Percentiles rank a stretch among this genome's conserved stretches.
Evolutionary conservation across 2,888 invertebrate species (phyloP).

Genomic region (Parnassius glacialis): DNA sequence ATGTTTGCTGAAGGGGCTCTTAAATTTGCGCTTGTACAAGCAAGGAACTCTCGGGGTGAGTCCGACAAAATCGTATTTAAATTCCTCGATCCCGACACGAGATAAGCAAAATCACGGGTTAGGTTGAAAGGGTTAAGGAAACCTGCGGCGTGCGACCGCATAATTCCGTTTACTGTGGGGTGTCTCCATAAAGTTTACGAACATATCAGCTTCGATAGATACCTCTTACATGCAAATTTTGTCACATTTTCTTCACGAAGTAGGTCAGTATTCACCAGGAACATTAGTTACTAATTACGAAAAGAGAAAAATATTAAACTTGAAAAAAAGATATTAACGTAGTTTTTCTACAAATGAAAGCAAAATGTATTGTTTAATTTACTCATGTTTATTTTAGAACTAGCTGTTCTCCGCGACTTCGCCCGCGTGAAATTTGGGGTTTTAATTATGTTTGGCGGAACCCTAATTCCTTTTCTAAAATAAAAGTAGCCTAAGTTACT

Average conservation of each 20-base stretch:
- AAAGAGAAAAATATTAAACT: background rate
- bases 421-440: too few species aligned
- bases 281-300: background rate
- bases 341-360: too few species aligned
- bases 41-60: slow-evolving; percentile 56
- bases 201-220: slow-evolving; percentile 36
- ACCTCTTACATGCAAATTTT: slow-evolving; percentile 34
- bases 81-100: slow-evolving; percentile 68
- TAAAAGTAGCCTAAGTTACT: too few species aligned
- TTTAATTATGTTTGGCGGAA: too few species aligned
- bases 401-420: too few species aligned
- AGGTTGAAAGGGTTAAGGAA: slow-evolving; percentile 74
- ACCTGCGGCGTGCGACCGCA: slow-evolving; percentile 74
- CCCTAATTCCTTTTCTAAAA: too few species aligned
- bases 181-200: slow-evolving; percentile 42
- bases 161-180: slow-evolving; percentile 64
- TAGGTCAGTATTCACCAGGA: background rate
- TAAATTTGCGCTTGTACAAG: slow-evolving; percentile 60
- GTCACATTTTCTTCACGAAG: slow-evolving; percentile 27
- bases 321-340: background rate
- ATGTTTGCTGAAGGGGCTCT: slow-evolving; percentile 47
- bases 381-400: too few species aligned
- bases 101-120: slow-evolving; percentile 79
- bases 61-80: slow-evolving; percentile 73
- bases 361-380: too few species aligned